phyloP scores from a whole-genome alignment of 2,113 vertebrate genomes.

The Clinocottus analis region DNA sequence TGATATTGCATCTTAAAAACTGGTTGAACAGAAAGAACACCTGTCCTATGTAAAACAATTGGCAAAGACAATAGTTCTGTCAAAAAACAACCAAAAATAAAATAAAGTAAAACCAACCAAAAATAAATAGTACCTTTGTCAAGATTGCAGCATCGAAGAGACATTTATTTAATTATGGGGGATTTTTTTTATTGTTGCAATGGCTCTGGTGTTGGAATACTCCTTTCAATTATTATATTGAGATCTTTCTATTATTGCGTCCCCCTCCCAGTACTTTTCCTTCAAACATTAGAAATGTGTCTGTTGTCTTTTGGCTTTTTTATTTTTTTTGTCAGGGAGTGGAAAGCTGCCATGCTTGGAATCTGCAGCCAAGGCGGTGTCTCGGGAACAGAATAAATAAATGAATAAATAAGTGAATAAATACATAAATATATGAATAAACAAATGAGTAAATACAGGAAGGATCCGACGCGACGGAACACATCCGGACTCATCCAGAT shows the following conservation, averaged over 20 bases:
- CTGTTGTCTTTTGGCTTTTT: slow-evolving; percentile 45
- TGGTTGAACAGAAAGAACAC: background rate
- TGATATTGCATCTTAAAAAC: background rate
- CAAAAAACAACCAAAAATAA: background rate
- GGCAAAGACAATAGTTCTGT: background rate
- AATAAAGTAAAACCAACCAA: background rate
- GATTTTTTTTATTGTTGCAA: background rate
- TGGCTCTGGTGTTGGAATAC: background rate
- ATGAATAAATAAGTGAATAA: slow-evolving; percentile 61
- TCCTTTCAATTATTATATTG: background rate
- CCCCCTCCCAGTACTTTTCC: slow-evolving; percentile 18
- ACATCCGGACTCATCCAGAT: background rate
- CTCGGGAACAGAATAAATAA: slow-evolving; percentile 60
- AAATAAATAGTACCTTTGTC: background rate
- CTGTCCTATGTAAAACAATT: background rate
- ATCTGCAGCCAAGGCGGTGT: slow-evolving; percentile 57
- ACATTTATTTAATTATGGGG: background rate
- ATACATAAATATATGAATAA: slow-evolving; percentile 40
- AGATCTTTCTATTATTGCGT: slow-evolving; percentile 51
- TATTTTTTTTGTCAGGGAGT: slow-evolving; percentile 38
- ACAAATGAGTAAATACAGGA: slow-evolving; percentile 18
- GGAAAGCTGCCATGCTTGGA: slow-evolving; percentile 62
- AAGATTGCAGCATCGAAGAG: background rate
- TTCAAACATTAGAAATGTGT: slow-evolving; percentile 52
- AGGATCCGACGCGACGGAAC: slow-evolving; percentile 9